Base-by-base conservation (phyloP, 2,113 vertebrate genomes). In the Ursus arctos region DNA sequence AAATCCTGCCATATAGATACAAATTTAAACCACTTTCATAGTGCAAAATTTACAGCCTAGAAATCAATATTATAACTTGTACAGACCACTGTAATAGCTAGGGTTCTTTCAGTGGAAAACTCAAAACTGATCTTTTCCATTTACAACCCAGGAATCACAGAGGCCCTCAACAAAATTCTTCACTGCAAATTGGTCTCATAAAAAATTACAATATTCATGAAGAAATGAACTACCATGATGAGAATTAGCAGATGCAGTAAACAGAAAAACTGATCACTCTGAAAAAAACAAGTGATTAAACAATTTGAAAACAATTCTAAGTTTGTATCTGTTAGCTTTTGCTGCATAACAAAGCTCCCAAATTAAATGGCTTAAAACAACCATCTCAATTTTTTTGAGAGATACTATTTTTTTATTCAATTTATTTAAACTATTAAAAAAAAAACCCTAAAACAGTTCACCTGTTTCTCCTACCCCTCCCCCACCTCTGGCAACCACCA, bases 1-100 rank as follows among this genome's bases (percentile, higher is more conserved):
- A 81, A 71, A 71, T 67, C 1, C 5, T 71, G 40, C 7, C 47
- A 36, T 86, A 24, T 61, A 81, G 7, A 51, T 47, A 67, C 31
- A 94, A 82, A 87, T 47, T n/a, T 97, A 96, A 91, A 65, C 19
- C 40, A 88, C 12, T 47, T 74, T n/a, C 53, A 88, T 15, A 40
- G 33, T 65, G 16, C 14, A 71, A 89, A 97, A 82, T 40, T 69
- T 24, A 88, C 15, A 91, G 31, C 47, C 63, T 72, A 40, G 31
- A 86, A 77, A 87, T 31, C 36, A 94, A 57, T 83, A 57, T 55
- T 55, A 65, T 16, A 24, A 51, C 12, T 71, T 10, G 19, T 74
- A 36, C 21, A 84, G 4, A 88, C 12, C 22, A 15, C 10, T 89
- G 40, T 47, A 88, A 49, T 47, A 55, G 22, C 11, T 71, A 72